Base-by-base conservation (phyloP, 2,888 invertebrate genomes). In the Microplitis deprimator region DNA sequence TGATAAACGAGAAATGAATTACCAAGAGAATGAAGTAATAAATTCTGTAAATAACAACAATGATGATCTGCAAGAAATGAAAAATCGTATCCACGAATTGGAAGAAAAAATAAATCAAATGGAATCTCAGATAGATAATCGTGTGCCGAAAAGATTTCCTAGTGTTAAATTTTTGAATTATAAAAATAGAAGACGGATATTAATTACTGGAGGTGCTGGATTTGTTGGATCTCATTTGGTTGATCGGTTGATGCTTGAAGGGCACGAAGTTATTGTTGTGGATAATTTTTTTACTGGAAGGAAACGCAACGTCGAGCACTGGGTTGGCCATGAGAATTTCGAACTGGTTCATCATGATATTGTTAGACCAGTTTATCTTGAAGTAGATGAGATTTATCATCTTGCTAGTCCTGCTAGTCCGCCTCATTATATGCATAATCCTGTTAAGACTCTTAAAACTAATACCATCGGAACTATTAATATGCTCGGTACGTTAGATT, bases 221-320 rank as follows among this genome's bases (percentile, higher is more conserved):
- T 99, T 99, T 91, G 98, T 99, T n/a, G 99, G 99, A 0, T 99
- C 98, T 0, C 99, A 99, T 90, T 92, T 99, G 39, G 98, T 98
- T 0, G 99, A 99, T 89, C 92, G 94, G 82, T 92, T 99, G 73
- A 98, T 99, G 98, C 92, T 95, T 82, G 95, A 96, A 85, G 98
- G 98, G 0, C 98, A 99, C 90, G 98, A 98, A 91, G 94, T 99
- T 0, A 98, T 97, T 84, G 98, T 98, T 0, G 97, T 96, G 1
- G 99, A 99, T 90, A 99, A 99, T 90, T 98, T 99, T 90, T 99
- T 98, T 90, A 99, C 99, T 0, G 99, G 99, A 0, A 93, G 98
- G 16, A 98, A 98, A 89, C 93, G 97, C 61, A 99, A 99, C 90
- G 96, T 99, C 0, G 98, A 98, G 87, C 99, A 99, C 86, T 99